Base-by-base conservation (phyloP, 1,140 invertebrate genomes). In the Drosophila pseudoananassae region DNA sequence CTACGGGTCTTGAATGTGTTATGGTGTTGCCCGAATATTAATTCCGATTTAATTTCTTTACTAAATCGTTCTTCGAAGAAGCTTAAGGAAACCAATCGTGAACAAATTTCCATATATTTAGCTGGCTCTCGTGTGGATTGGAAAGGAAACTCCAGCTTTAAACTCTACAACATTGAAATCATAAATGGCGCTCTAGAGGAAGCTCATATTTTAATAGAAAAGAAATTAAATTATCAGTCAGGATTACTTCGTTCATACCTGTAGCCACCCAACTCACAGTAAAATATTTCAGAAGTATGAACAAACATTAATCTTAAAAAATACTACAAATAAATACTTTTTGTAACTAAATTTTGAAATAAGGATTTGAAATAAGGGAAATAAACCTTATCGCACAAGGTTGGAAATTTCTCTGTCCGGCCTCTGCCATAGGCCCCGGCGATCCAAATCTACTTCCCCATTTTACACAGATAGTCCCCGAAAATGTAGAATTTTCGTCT, bases 251-350 rank as follows among this genome's bases (percentile, higher is more conserved):
- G 55, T 49, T 55, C 63, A 69, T 29, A 50, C 47, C 50, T 56
- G 31, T 43, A 47, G 47, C 65, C 47, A 40, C 31, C 57, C 20
- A 36, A 33, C 1, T 58, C n/a, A 15, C 46, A 61, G 70, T 85
- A 76, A n/a, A n/a, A 85, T 65, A 84, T 84, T 2, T 84, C 79
- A 84, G 76, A 76, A 79, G 61, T 53, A 72, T 84, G 76, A 60
- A 76, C 71, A 84, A 79, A 76, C 80, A 84, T 72, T 82, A 78
- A 82, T 20, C 17, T 2, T 2, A 2, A 20, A 20, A 20, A 20
- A 20, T 20, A 0, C 2, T 20, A 3, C 0, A 20, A 20, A 20
- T 20, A 20, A 20, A 20, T 20, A 3, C 2, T 20, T 20, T 20
- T 20, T 20, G 17, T 20, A 20, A 20, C 17, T 20, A 20, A 20